A percentile compares a stretch with the other conserved stretches of the same genome.
phyloP scores from a whole-genome alignment of 30 jellyfish, hydroid and myxozoan genomes.

The Turritopsis dohrnii region DNA sequence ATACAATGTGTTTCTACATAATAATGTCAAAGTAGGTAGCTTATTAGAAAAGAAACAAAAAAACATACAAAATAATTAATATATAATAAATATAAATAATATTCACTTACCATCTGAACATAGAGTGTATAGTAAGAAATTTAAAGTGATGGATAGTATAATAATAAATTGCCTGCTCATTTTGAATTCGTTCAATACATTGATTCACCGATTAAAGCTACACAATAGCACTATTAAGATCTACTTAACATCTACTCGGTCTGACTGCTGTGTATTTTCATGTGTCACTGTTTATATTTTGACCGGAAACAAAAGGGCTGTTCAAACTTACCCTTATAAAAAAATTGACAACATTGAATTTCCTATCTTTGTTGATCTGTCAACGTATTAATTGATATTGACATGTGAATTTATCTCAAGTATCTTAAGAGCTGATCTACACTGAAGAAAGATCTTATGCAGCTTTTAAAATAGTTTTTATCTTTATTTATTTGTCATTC shows the following conservation, averaged over 20 bases:
- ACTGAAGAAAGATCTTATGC: background rate
- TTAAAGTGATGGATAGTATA: background rate
- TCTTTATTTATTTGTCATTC: too few relatives aligned
- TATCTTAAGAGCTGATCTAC: background rate
- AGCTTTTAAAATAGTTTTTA: too few relatives aligned
- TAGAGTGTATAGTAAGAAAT: background rate
- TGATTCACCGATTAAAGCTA: background rate
- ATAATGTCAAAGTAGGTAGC: background rate
- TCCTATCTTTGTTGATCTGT: background rate
- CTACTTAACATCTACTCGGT: background rate
- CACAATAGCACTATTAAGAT: background rate
- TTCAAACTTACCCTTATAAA: background rate
- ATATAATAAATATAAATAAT: too few relatives aligned
- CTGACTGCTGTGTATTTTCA: conserved; percentile 10
- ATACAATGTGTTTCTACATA: too few relatives aligned
- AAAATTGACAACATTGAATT: background rate
- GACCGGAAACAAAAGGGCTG: conserved; percentile 13
- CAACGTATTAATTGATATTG: background rate
- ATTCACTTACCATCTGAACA: background rate
- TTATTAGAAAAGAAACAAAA: background rate
- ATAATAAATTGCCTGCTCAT: background rate
- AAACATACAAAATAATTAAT: too few relatives aligned
- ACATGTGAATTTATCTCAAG: background rate
- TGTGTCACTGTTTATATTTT: conserved; percentile 13
- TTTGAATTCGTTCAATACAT: background rate